Evolutionary conservation across 2,888 invertebrate genomes (phyloP).

Genomic region (Ctena decussata): DNA sequence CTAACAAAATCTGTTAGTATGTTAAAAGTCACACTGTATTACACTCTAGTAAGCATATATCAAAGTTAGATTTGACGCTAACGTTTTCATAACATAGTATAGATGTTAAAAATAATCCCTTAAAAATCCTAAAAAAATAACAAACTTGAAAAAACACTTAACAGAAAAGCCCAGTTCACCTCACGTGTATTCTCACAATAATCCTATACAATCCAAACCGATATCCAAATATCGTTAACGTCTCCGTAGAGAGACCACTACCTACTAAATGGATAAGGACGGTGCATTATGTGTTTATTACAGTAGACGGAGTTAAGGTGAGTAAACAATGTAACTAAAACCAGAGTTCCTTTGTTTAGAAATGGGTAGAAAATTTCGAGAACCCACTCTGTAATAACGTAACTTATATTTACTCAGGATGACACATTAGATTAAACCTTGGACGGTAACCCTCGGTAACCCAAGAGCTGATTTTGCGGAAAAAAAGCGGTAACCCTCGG

Average conservation of each 20-base stretch:
- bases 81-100: no score
- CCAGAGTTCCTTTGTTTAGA: background rate
- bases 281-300: background rate
- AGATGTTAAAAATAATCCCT: no score
- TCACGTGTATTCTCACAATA: background rate
- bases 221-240: background rate
- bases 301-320: background rate
- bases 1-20: no score
- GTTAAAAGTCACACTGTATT: no score
- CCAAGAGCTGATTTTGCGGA: background rate
- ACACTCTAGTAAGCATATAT: no score
- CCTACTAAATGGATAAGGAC: background rate
- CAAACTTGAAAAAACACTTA: background rate
- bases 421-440: background rate
- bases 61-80: no score
- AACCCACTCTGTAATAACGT: background rate
- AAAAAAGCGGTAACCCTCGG: background rate
- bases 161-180: background rate
- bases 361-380: background rate
- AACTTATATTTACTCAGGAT: background rate
- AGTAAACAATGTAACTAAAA: background rate
- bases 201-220: background rate
- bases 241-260: background rate
- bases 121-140: no score
- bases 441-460: background rate